Conservation (phyloP, 2,113 vertebrate species). For the Lycaon pictus region DNA sequence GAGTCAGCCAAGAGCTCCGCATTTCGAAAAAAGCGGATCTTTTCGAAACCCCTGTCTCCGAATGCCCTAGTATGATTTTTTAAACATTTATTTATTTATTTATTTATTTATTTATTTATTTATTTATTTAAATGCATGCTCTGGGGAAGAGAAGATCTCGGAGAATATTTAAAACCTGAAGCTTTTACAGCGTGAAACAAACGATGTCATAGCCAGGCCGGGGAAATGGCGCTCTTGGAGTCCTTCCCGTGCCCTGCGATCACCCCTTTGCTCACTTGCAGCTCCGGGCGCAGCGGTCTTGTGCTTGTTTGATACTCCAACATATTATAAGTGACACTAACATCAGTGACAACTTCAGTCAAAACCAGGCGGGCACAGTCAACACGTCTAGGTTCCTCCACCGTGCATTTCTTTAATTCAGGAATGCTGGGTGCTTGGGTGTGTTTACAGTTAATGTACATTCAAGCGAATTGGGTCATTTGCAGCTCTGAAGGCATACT, state of each 20-base stretch:
- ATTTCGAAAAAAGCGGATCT: conserved; percentile 40
- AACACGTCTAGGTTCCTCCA: background rate
- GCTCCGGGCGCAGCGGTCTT: accelerated
- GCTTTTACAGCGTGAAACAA: accelerated
- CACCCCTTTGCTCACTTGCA: background rate
- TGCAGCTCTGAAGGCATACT: background rate
- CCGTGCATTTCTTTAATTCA: background rate
- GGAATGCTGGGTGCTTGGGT: background rate
- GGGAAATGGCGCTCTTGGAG: background rate
- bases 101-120: no score
- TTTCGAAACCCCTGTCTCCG: background rate
- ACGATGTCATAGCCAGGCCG: no score
- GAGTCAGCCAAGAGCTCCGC: background rate
- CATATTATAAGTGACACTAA: background rate
- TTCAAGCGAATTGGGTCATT: background rate
- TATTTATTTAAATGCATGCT: no score
- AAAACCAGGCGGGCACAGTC: background rate
- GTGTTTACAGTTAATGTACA: background rate
- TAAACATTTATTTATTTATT: no score
- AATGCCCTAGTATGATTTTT: background rate
- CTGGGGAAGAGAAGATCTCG: background rate
- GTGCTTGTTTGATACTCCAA: background rate
- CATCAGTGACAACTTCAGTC: background rate
- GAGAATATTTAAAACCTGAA: background rate
- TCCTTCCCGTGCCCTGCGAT: background rate